A percentile compares a stretch with the other conserved stretches of the same genome.
phyloP scores from a whole-genome alignment of 2,797 vertebrate species.

The Lepilemur ruficaudatus region DNA sequence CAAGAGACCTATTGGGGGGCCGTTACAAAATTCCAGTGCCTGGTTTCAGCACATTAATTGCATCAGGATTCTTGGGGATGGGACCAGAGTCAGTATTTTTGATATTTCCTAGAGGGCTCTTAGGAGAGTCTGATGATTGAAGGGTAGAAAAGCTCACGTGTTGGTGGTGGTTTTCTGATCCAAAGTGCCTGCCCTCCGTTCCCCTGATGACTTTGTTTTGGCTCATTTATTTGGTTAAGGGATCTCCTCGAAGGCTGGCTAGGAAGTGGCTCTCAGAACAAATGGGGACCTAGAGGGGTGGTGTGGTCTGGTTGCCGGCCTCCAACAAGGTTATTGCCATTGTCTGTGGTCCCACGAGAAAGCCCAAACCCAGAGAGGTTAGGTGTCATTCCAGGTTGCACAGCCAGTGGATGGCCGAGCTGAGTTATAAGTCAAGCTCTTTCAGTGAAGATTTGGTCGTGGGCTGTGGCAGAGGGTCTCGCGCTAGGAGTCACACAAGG shows the following conservation, averaged over 20 bases:
- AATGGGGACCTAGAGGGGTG: neutral
- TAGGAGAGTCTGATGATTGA: neutral
- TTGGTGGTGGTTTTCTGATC: neutral
- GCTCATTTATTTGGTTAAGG: neutral
- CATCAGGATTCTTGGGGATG: neutral
- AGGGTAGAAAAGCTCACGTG: no score
- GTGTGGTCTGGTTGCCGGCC: neutral
- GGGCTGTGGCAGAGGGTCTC: neutral
- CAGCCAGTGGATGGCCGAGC: neutral
- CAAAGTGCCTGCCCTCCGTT: neutral
- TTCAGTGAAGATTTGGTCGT: neutral
- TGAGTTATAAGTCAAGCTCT: neutral
- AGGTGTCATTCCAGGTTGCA: neutral
- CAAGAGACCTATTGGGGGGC: accelerated
- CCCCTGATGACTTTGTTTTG: neutral
- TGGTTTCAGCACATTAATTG: neutral
- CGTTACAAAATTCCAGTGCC: neutral
- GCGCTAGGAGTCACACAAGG: neutral
- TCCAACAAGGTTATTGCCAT: neutral
- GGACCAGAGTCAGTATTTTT: accelerated
- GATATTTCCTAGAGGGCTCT: neutral
- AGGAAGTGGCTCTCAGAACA: neutral
- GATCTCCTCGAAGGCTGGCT: neutral
- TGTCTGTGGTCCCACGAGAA: neutral
- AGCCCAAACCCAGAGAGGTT: neutral